These are phyloP conservation scores for Smittia aterrima DNA, from an alignment of 2,888 invertebrate species.

Conservation along the genomic window DNA sequence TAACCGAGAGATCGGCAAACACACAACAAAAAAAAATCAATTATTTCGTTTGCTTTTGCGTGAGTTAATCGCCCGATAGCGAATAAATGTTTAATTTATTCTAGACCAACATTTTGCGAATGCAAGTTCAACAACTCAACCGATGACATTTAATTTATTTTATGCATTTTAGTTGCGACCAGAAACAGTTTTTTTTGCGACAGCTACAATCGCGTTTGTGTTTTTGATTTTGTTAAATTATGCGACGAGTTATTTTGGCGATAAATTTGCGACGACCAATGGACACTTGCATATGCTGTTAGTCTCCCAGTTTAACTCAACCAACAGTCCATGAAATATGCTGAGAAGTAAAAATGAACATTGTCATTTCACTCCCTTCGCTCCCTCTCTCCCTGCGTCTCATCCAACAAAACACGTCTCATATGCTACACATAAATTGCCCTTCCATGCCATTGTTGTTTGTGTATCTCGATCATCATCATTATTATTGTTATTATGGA, in stretches of 20 bases:
- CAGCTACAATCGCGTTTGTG: not conserved
- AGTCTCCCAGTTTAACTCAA: not conserved
- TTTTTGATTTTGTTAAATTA: constrained; percentile 22
- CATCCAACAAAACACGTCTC: not conserved
- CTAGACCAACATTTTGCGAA: not conserved
- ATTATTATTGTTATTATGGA: constrained; percentile 34
- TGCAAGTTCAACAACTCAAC: not conserved
- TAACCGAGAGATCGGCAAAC: not conserved
- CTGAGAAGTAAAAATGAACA: not conserved
- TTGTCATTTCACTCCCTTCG: not conserved
- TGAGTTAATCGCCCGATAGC: not conserved
- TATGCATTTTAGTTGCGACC: not conserved
- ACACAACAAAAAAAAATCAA: constrained; percentile 15
- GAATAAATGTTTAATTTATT: not conserved
- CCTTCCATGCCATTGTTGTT: constrained; percentile 29
- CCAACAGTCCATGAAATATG: not conserved
- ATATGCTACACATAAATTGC: constrained; percentile 15
- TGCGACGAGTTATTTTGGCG: not conserved
- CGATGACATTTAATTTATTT: not conserved
- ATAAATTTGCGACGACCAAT: not conserved
- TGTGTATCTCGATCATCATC: constrained; percentile 36
- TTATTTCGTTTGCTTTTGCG: constrained; percentile 18
- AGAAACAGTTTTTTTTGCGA: not conserved
- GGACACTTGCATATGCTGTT: not conserved
- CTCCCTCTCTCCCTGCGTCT: not conserved